phyloP scores from a whole-genome alignment of 2,113 vertebrate species.

The Dicentrarchus labrax region DNA sequence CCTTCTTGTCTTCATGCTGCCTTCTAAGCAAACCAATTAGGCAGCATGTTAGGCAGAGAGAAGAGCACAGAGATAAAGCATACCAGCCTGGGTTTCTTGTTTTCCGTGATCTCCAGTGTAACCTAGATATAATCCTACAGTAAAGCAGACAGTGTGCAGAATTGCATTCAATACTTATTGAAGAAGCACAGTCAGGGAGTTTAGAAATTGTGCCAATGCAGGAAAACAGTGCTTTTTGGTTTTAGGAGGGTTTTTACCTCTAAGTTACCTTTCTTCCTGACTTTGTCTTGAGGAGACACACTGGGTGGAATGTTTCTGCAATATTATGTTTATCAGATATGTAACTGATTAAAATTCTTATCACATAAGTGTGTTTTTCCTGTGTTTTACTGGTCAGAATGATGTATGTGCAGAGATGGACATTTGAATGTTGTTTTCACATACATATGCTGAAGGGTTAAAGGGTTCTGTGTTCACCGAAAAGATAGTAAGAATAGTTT shows the following conservation, averaged over 20 bases:
- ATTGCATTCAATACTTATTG: conserved; percentile 33
- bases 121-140: conserved; percentile 49
- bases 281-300: not conserved
- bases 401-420: not conserved
- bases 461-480: not conserved
- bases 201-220: not conserved
- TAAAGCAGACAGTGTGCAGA: conserved; percentile 30
- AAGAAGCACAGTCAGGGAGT: conserved; percentile 9
- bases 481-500: too few species aligned
- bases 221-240: not conserved
- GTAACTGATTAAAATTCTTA: not conserved
- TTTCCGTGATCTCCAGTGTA: conserved; percentile 56
- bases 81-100: conserved; percentile 39
- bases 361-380: not conserved
- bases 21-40: conserved; percentile 57
- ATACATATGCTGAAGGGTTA: too few species aligned
- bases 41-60: conserved; percentile 41
- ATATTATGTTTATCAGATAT: not conserved
- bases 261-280: conserved; percentile 22
- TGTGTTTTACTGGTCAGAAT: not conserved
- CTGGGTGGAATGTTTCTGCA: not conserved
- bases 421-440: not conserved
- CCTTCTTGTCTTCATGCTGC: conserved; percentile 6
- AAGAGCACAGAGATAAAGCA: conserved; percentile 46
- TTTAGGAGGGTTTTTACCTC: conserved; percentile 12